Conservation (phyloP, 2,797 vertebrate genomes). For the Tachyglossus aculeatus region DNA sequence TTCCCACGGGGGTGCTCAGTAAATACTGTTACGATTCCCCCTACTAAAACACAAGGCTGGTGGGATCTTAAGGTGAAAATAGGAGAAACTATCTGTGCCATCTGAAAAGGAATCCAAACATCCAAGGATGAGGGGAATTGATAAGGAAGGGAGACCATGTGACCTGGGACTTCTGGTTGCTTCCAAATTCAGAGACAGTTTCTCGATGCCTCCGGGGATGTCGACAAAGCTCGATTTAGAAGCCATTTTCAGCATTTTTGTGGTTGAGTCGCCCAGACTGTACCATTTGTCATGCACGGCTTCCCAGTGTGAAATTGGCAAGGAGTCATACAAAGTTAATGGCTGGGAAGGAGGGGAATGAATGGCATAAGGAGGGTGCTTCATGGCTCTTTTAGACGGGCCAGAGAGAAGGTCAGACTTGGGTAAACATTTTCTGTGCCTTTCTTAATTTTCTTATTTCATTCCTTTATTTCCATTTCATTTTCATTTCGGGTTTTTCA, state of each 20-base stretch:
- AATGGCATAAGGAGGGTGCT: neutral
- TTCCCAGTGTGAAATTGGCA: slow-evolving; percentile 40
- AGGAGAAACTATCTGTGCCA: too few relatives aligned
- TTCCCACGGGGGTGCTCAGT: too few relatives aligned
- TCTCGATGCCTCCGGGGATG: neutral
- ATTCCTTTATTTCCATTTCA: too few relatives aligned
- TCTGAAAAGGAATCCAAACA: neutral
- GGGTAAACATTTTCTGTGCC: slow-evolving; percentile 38
- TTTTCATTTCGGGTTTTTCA: too few relatives aligned
- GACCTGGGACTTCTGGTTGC: neutral
- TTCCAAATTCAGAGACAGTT: neutral
- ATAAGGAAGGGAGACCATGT: neutral
- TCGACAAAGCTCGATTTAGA: neutral
- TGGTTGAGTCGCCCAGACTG: neutral
- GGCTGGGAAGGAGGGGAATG: slow-evolving; percentile 35
- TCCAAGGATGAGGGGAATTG: neutral
- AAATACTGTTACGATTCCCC: too few relatives aligned
- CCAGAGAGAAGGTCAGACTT: too few relatives aligned
- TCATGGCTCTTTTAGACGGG: slow-evolving; percentile 19
- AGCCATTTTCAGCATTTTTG: neutral
- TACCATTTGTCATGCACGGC: slow-evolving; percentile 14
- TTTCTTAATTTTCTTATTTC: slow-evolving; percentile 18
- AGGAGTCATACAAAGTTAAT: slow-evolving; percentile 19
- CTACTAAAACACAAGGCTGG: too few relatives aligned
- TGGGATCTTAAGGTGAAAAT: too few relatives aligned